Evolutionary conservation across 2,888 invertebrate genomes (phyloP), one percentile per base, ranked within the genome.

Genomic region (Drosophila mulleri): DNA sequence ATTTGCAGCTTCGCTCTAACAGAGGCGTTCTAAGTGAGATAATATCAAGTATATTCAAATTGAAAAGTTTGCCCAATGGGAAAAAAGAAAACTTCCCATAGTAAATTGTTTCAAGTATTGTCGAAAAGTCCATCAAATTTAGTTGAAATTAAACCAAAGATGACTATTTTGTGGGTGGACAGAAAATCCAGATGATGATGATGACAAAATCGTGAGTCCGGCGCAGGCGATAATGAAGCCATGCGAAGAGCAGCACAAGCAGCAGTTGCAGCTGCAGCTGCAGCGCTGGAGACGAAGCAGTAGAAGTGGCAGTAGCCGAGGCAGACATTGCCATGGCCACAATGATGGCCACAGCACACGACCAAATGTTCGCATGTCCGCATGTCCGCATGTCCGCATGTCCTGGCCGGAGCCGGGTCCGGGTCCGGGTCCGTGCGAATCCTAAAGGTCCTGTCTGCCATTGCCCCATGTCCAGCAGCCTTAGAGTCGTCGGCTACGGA

Each of bases 141-240:
- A 18, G 7, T 7, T 29, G 1, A 50, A 32, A 14, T 18, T 5
- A 63, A 67, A 75, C 39, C 9, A 29, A 41, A 52, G 29, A 42
- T 56, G 78, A 73, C 80, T 85, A 69, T 72, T 85, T 88, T 76
- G 83, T 80, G 70, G 65, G 67, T 68, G 37, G 20, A 3, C 26
- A 23, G 29, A 50, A 69, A 69, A 52, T 41, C 32, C 45, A 63
- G 44, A 63, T 83, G 76, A 64, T 48, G 32, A 47, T 52, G 60
- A 66, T 35, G 53, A 48, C 52, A 54, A 62, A 41, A 67, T 59
- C 67, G 75, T 62, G 54, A 50, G 61, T 60, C 60, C 32, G 35
- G 63, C 29, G 26, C 59, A 57, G 64, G 57, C 76, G 85, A 89
- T 89, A 89, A 83, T 89, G 85, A 89, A 83, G 88, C 79, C 75